phyloP scores from a whole-genome alignment of 2,888 invertebrate species.

The Chironomus tentans region DNA sequence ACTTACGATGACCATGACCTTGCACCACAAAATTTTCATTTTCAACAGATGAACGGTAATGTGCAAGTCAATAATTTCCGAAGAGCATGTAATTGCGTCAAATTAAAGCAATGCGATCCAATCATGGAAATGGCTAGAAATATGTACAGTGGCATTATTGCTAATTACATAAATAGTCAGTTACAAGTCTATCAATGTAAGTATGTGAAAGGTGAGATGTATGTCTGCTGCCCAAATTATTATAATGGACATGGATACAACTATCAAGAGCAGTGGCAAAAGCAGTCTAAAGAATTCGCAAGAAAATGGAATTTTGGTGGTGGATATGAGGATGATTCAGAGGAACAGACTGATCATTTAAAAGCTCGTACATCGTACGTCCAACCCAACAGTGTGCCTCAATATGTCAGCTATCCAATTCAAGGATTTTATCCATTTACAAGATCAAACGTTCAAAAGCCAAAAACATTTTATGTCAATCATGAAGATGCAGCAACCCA shows the following conservation, averaged over 20 bases:
- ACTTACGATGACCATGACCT: not conserved
- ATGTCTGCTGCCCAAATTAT: constrained; percentile 9
- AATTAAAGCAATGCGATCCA: not conserved
- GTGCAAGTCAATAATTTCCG: not conserved
- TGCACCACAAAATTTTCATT: not conserved
- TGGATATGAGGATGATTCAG: not conserved
- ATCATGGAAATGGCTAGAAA: not conserved
- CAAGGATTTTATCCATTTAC: not conserved
- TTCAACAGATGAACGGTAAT: constrained; percentile 10
- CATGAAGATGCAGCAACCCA: constrained; percentile 29
- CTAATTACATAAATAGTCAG: not conserved
- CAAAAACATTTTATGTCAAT: not conserved
- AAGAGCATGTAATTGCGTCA: not conserved
- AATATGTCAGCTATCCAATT: constrained; percentile 7
- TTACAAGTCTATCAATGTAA: constrained; percentile 4
- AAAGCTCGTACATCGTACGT: not conserved
- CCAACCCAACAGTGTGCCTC: not conserved
- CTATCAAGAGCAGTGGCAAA: not conserved
- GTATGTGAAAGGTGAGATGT: constrained; percentile 4
- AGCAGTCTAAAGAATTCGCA: not conserved
- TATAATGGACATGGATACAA: not conserved
- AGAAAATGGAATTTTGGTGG: not conserved
- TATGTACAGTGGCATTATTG: not conserved
- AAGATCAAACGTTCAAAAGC: not conserved
- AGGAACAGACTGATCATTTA: not conserved